Base-by-base conservation (phyloP, 2,888 invertebrate genomes). In the Ormia ochracea region DNA sequence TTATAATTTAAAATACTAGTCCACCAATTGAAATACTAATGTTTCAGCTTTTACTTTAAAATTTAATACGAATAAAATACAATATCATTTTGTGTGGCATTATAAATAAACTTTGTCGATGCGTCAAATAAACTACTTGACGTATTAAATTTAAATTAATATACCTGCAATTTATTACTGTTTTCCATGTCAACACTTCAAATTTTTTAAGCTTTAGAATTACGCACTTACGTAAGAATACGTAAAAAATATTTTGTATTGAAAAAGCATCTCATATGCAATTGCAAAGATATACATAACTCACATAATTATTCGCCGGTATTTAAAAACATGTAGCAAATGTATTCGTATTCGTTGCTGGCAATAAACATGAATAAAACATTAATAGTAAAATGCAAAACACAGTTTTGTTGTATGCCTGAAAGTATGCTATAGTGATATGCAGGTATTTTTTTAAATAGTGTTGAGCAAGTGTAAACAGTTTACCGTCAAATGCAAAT, bases 381-480 rank as follows among this genome's bases (percentile, higher is more conserved):
- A 75, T 75, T 75, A 59, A 75, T 38, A 38, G 59, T 66, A 59
- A 48, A 43, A 48, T 43, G 19, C 19, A 41, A 33, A 59, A 59
- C 26, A 63, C 23, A 70, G 58, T 78, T 69, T 65, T 43, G n/a
- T 63, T 38, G 19, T 50, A 52, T 65, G 74, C 79, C 79, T 79
- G 48, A n/a, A 74, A 69, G 74, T 75, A 70, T 78, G 69, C 74
- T 69, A 43, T 52, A 63, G 14, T 63, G 45, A 54, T 54, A 43
- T 65, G 52, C 21, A 45, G 56, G 45, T 38, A 63, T 43, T 48
- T 38, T 38, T 50, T 43, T 56, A 12, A 38, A 38, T 50, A 17
- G 1, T 48, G 56, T 56, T 36, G 21, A 3, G 23, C 43, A 33
- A 43, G 10, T 69, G 26, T 26, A 17, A n/a, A 33, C 38, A n/a